These are phyloP conservation scores for Caranx ignobilis DNA, from an alignment of 2,113 vertebrate genomes.

Conservation along the genomic window DNA sequence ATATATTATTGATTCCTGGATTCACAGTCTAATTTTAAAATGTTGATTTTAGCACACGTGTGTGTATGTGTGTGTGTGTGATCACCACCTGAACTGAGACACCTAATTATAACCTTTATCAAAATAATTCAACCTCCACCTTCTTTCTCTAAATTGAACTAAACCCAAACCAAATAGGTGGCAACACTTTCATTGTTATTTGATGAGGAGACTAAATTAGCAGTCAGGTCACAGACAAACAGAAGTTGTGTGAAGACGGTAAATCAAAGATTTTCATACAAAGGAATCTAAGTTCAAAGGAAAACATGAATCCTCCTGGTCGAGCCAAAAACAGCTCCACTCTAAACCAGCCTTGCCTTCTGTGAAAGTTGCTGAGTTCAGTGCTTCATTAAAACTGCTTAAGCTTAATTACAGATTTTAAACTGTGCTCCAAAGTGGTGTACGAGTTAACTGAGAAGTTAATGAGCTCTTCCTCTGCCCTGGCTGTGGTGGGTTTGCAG, in stretches of 20 bases:
- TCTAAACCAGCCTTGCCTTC: not conserved
- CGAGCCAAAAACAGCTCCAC: not conserved
- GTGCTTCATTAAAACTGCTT: constrained; percentile 11
- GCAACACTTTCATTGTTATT: not conserved
- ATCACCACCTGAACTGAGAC: no score
- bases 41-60: not conserved
- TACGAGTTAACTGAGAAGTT: not conserved
- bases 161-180: not conserved
- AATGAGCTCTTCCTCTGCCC: not conserved
- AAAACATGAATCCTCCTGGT: constrained; percentile 4
- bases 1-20: no score
- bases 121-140: not conserved
- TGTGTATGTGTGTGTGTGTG: not conserved
- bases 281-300: not conserved
- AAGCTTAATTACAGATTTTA: constrained; percentile 1
- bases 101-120: not conserved
- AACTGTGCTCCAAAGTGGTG: not conserved
- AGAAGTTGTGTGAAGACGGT: not conserved
- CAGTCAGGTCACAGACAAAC: not conserved
- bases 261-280: not conserved
- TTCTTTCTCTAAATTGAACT: not conserved
- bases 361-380: constrained; percentile 1
- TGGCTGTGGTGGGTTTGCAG: not conserved
- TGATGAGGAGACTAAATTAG: not conserved
- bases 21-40: not conserved